These are phyloP conservation scores for Actinemys pallida DNA, from an alignment of 2,113 vertebrate species.

Conservation along the genomic window DNA sequence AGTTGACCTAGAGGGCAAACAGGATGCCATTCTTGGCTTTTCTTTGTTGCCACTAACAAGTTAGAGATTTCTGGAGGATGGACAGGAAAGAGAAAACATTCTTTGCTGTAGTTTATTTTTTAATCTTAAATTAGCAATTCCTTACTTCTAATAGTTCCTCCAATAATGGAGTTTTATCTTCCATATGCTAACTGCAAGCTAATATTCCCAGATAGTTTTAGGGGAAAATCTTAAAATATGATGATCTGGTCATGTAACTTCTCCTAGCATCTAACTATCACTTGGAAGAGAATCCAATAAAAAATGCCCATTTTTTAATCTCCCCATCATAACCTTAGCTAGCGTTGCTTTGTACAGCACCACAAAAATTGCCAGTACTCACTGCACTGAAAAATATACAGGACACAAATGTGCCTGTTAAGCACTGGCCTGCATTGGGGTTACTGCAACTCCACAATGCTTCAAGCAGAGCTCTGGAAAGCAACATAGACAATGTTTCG, in stretches of 20 bases:
- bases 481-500: background rate
- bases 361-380: background rate
- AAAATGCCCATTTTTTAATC: background rate
- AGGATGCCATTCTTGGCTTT: slow-evolving; percentile 82
- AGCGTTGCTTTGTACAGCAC: background rate
- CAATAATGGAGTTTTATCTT: fast-evolving
- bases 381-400: background rate
- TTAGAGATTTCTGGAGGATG: slow-evolving; percentile 92
- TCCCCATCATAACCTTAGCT: background rate
- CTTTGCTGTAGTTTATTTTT: background rate
- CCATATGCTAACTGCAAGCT: background rate
- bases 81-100: background rate
- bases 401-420: background rate
- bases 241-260: background rate
- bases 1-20: slow-evolving; percentile 85
- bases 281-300: background rate
- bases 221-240: background rate
- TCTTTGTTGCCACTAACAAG: slow-evolving; percentile 93
- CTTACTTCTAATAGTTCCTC: background rate
- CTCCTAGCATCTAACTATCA: fast-evolving
- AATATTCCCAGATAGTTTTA: background rate
- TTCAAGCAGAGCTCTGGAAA: background rate
- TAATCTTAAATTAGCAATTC: background rate
- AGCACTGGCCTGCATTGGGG: background rate
- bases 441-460: background rate